Base-by-base conservation (phyloP, 2,888 invertebrate species). In the Machimus atricapillus region DNA sequence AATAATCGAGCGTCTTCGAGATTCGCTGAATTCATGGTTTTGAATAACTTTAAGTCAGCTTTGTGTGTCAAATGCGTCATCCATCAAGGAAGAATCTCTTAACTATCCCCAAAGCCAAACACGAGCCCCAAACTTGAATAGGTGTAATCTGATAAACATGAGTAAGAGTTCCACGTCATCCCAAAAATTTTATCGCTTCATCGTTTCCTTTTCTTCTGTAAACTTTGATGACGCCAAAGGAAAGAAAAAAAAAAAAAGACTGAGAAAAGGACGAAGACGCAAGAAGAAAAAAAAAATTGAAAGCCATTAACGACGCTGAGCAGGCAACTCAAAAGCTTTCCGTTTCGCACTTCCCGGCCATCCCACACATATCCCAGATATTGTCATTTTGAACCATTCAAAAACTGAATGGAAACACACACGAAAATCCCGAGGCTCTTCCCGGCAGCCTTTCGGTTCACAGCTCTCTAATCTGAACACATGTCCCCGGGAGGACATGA, bases 141-240 rank as follows among this genome's bases (percentile, higher is more conserved):
- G 81, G 81, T 81, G 81, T 81, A 81, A 81, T 81, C 81, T 81
- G 81, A 81, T 81, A 81, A 81, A 81, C 43, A 81, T 52, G 52
- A 46, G 34, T 23, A 81, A 81, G 81, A 81, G 81, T 81, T 81
- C 52, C 16, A 43, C 43, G 81, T 81, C 81, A 81, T 56, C 81
- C 81, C 56, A 16, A 76, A 78, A 81, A 81, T 56, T 81, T 81
- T 81, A 81, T 81, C 81, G 56, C 81, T 56, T 56, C 52, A 52
- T 81, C 81, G 81, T 52, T 16, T 81, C 8, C 52, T n/a, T 81
- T 81, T 81, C 81, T 81, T 56, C 52, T 81, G 81, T 81, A 81
- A 81, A 56, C 81, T 81, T 81, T 81, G 81, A 52, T 81, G 81
- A 81, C 81, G 34, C 52, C 23, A 43, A 40, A 40, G 12, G 40